Evolutionary conservation across 2,797 vertebrate species (phyloP).

Genomic region (Fistularia commersonii): DNA sequence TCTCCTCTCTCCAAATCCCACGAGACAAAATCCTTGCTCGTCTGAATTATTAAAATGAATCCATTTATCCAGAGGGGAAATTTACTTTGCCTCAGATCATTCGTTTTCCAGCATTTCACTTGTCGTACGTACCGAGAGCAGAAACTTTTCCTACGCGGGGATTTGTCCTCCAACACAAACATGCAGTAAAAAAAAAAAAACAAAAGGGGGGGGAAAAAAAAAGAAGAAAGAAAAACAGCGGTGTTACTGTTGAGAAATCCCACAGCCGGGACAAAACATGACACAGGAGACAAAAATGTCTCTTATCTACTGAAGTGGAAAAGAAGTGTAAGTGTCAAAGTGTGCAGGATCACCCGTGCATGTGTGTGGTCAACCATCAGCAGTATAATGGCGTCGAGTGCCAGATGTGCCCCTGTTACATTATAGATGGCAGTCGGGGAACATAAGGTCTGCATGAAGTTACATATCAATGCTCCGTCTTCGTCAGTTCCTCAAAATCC

Average conservation of each 20-base stretch:
- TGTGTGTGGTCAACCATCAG: conserved; percentile 40
- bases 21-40: conserved; percentile 19
- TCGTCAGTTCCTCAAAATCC: conserved; percentile 10
- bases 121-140: too few relatives aligned
- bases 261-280: conserved; percentile 12
- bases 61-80: conserved; percentile 17
- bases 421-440: conserved; percentile 58
- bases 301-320: conserved; percentile 1
- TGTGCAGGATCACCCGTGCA: conserved; percentile 21
- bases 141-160: too few relatives aligned
- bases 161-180: too few relatives aligned
- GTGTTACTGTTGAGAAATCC: too few relatives aligned
- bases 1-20: conserved; percentile 33
- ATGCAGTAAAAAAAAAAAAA: background rate
- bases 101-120: too few relatives aligned
- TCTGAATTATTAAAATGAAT: conserved; percentile 50
- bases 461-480: conserved; percentile 11
- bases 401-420: conserved; percentile 64
- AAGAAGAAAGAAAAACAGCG: background rate
- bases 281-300: conserved; percentile 5
- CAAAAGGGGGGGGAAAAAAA: background rate
- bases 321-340: conserved; percentile 8
- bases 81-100: too few relatives aligned
- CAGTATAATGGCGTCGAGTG: conserved; percentile 26
- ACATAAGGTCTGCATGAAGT: conserved; percentile 35